Evolutionary conservation across 1,140 invertebrate species (phyloP), one percentile per base, ranked within the genome.

Genomic region (Penaeus indicus): DNA sequence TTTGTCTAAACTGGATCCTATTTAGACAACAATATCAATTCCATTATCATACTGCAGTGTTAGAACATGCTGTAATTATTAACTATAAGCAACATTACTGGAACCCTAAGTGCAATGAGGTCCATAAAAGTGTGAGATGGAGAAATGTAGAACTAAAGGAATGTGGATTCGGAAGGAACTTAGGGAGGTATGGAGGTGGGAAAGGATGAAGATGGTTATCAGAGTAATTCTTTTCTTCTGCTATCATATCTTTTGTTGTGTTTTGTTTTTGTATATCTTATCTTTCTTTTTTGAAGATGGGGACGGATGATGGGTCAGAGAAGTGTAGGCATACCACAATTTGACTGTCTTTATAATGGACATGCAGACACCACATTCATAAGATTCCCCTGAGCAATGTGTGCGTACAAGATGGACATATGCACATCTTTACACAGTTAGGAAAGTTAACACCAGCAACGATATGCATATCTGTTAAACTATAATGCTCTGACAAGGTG

Each of bases 361-460:
- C 86, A 88, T 88, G 86, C 86, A 88, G 81, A 88, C 86, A 88
- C 86, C 81, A 88, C 86, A 88, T 84, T 88, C 86, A 88, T 84
- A 84, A 83, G 81, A 80, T 54, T 88, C 81, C 86, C 81, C 86
- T 84, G 86, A 84, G 86, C 86, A 88, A 72, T 79, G 75, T 75
- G 84, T 85, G 67, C 84, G 75, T 81, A 87, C 77, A 81, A 80
- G 62, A 61, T 83, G 79, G 80, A 63, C 86, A 88, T 82, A 72
- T 69, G 80, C 86, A 88, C 86, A 88, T 88, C 86, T 88, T 88
- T 88, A 79, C 86, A 88, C 86, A 88, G 86, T 88, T 88, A 88
- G 86, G 54, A 67, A 79, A 38, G 63, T 79, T 62, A 75, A 88
- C 63, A 81, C 80, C 32, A 54, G 69, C 69, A 85, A 75, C 83